Percentiles rank a stretch among this genome's conserved stretches.
phyloP scores from a whole-genome alignment of 2,797 vertebrate genomes.

The Danionella dracula region DNA sequence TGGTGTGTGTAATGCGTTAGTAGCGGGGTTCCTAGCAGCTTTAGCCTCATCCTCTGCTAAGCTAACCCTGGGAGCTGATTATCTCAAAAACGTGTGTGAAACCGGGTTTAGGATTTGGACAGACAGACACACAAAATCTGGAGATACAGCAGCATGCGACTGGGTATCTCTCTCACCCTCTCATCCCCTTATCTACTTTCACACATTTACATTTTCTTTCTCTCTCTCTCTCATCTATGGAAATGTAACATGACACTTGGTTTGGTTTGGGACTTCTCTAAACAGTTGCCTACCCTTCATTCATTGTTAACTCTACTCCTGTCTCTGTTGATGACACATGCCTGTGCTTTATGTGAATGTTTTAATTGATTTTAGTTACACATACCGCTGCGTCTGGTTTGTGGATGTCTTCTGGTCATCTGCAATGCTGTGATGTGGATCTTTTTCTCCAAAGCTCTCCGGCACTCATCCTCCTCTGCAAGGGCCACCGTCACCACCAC shows the following conservation, averaged over 20 bases:
- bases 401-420: conserved; percentile 66
- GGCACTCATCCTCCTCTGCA: conserved; percentile 82
- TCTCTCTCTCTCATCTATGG: too few relatives aligned
- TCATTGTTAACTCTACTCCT: too few relatives aligned
- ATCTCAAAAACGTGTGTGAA: conserved; percentile 62
- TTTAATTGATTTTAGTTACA: conserved; percentile 65
- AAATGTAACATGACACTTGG: too few relatives aligned
- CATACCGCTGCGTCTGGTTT: conserved; percentile 68
- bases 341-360: too few relatives aligned
- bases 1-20: conserved; percentile 54
- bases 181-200: too few relatives aligned
- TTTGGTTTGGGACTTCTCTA: too few relatives aligned
- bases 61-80: conserved; percentile 69
- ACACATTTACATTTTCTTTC: too few relatives aligned
- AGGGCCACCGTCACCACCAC: conserved; percentile 82
- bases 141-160: conserved; percentile 53
- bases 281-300: too few relatives aligned
- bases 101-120: conserved; percentile 45
- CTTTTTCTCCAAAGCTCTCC: conserved; percentile 86
- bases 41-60: conserved; percentile 78
- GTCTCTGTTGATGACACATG: too few relatives aligned
- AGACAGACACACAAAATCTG: neutral
- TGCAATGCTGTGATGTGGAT: conserved; percentile 91
- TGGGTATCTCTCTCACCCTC: too few relatives aligned
- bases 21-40: conserved; percentile 74